A percentile compares a stretch with the other conserved stretches of the same genome.
These are phyloP conservation scores for Alcedo quadribrachys DNA, from an alignment of 2,797 vertebrate genomes.

Conservation along the genomic window DNA sequence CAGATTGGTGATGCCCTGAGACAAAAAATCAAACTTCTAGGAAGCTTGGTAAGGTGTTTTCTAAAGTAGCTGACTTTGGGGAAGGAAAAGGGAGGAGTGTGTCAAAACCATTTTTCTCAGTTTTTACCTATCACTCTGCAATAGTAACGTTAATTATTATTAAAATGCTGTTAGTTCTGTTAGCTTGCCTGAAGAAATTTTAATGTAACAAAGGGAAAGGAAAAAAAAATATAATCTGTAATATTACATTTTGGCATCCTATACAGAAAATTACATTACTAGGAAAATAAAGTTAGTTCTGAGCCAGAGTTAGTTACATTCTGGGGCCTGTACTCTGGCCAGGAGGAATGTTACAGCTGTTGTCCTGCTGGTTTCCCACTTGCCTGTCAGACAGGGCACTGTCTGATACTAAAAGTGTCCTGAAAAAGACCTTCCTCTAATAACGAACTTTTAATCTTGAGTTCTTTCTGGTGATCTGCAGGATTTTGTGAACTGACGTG, in stretches of 20 bases:
- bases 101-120: not conserved
- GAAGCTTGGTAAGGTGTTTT: slow-evolving; percentile 84
- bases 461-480: not conserved
- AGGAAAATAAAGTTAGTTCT: not conserved
- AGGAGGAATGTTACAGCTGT: not conserved
- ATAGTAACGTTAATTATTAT: not conserved
- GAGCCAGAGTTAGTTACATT: not conserved
- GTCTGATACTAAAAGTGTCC: not conserved
- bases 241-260: not conserved
- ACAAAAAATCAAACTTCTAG: slow-evolving; percentile 91
- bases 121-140: not conserved
- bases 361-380: not conserved
- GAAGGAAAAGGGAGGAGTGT: rapidly evolving
- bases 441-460: not conserved
- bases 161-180: not conserved
- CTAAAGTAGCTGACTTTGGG: not conserved
- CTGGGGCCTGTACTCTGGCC: not conserved
- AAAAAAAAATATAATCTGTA: not conserved
- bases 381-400: not conserved
- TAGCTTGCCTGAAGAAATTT: not conserved
- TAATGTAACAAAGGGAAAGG: not conserved
- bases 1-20: slow-evolving; percentile 95
- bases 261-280: not conserved
- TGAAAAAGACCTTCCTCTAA: not conserved
- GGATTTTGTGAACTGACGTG: not conserved